Conservation (phyloP, 2,888 invertebrate genomes). For the Chalcosyrphus nemorum region DNA sequence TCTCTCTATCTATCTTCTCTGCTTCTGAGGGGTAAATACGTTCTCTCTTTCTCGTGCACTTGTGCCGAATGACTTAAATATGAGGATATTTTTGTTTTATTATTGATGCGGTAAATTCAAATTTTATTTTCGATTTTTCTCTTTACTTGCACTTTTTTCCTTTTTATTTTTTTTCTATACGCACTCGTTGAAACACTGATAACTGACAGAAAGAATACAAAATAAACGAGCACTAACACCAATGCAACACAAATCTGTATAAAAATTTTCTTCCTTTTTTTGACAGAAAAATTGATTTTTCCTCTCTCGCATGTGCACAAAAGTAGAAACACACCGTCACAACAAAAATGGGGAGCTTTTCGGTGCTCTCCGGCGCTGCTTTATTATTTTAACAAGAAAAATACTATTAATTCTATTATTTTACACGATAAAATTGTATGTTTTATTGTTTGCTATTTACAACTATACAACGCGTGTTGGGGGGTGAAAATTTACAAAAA, state of each 20-base stretch:
- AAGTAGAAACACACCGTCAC: slow-evolving; percentile 54
- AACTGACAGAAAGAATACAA: slow-evolving; percentile 5
- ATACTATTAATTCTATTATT: slow-evolving; percentile 24
- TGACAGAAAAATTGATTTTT: slow-evolving; percentile 66
- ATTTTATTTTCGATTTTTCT: slow-evolving; percentile 25
- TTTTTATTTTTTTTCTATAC: neutral
- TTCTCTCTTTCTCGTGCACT: slow-evolving; percentile 8
- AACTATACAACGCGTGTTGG: slow-evolving; percentile 52
- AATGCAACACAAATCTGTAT: slow-evolving; percentile 2
- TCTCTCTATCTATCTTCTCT: slow-evolving; percentile 21
- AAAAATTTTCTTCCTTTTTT: neutral
- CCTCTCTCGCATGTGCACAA: slow-evolving; percentile 50
- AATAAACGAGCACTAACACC: neutral
- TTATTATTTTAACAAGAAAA: too few relatives aligned
- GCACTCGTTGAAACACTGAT: slow-evolving; percentile 7
- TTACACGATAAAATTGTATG: slow-evolving; percentile 35
- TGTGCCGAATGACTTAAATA: neutral
- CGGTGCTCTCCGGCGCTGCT: neutral
- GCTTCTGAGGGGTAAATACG: neutral
- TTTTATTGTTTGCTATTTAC: slow-evolving; percentile 47
- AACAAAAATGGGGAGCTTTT: slow-evolving; percentile 27
- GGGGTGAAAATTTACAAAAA: slow-evolving; percentile 49
- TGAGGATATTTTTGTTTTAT: slow-evolving; percentile 20
- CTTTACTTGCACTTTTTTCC: slow-evolving; percentile 38
- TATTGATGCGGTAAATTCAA: slow-evolving; percentile 33